Evolutionary conservation across 2,797 vertebrate species (phyloP), one percentile per base, ranked within the genome.

Genomic region (Cephalopachus bancanus): DNA sequence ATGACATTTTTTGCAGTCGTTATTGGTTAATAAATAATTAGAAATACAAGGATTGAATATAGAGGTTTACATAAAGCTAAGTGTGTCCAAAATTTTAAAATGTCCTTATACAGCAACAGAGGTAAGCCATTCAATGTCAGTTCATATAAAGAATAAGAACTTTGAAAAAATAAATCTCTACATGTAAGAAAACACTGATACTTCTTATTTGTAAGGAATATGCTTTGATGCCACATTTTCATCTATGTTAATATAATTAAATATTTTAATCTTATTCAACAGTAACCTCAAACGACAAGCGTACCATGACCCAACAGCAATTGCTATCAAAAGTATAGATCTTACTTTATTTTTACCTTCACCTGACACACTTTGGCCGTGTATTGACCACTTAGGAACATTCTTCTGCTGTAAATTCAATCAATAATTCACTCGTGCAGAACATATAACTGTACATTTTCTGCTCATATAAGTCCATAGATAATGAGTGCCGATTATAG

Each of bases 381-480:
- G 71, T 98, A 98, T 98, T 98, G 98, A 98, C 98, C 95, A 98
- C 95, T 96, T 97, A 93, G 97, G 95, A 98, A 97, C 97, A 98
- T 93, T 98, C 97, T 98, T 97, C 97, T 98, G 95, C 92, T 14
- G n/a, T 95, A 97, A 96, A 97, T 89, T 49, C 85, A 93, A 98
- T 98, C 98, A 98, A 98, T 98, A 98, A 96, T 57, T 98, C 98
- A 94, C 94, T 98, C 90, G 15, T 78, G 93, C 92, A 92, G 97
- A 98, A 98, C 91, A 87, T 71, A 97, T 57, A 98, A 96, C 92
- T 96, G 87, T 95, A 94, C 44, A 96, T 97, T 98, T 98, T 98
- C 97, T 95, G 96, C 95, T 96, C 83, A 80, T 88, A 95, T 11
- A 93, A 98, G 98, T 94, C 57, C 92, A 51, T 9, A 97, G 98